phyloP scores from a whole-genome alignment of 2,888 invertebrate genomes.

The Mythimna albipuncta region DNA sequence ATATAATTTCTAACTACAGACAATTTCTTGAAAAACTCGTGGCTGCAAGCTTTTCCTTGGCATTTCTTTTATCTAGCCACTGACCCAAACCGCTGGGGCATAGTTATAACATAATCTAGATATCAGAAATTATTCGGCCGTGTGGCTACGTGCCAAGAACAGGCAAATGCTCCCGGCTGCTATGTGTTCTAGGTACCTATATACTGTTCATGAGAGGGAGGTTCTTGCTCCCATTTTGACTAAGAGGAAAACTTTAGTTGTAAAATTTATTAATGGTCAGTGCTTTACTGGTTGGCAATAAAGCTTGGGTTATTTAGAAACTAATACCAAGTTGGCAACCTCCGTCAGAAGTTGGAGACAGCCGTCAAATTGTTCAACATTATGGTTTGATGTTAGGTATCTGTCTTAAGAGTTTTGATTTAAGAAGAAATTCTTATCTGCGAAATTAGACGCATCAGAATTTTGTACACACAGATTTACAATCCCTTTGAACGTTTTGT shows the following conservation, averaged over 20 bases:
- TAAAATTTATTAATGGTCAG: conserved; percentile 25
- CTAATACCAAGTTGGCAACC: neutral
- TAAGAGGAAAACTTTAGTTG: conserved; percentile 25
- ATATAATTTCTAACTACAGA: conserved; percentile 1
- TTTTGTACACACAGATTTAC: neutral
- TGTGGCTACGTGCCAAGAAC: conserved; percentile 61
- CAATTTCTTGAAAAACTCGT: neutral
- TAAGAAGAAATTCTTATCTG: neutral
- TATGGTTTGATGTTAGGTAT: neutral
- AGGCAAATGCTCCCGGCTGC: conserved; percentile 12
- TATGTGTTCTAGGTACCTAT: conserved; percentile 2
- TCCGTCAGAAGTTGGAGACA: neutral
- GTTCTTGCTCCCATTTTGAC: conserved; percentile 23
- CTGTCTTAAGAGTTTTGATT: too few species aligned
- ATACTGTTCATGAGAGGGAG: conserved; percentile 12
- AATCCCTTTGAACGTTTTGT: too few species aligned
- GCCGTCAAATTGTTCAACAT: neutral
- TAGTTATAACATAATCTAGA: conserved; percentile 48
- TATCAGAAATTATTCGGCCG: conserved; percentile 50
- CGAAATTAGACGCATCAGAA: neutral
- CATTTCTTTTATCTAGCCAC: conserved; percentile 35
- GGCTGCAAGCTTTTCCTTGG: neutral
- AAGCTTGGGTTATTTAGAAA: neutral
- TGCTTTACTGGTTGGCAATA: neutral
- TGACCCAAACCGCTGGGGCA: conserved; percentile 22